Evolutionary conservation across 2,888 invertebrate genomes (phyloP), one percentile per base, ranked within the genome.

Genomic region (Campoplex capitator): DNA sequence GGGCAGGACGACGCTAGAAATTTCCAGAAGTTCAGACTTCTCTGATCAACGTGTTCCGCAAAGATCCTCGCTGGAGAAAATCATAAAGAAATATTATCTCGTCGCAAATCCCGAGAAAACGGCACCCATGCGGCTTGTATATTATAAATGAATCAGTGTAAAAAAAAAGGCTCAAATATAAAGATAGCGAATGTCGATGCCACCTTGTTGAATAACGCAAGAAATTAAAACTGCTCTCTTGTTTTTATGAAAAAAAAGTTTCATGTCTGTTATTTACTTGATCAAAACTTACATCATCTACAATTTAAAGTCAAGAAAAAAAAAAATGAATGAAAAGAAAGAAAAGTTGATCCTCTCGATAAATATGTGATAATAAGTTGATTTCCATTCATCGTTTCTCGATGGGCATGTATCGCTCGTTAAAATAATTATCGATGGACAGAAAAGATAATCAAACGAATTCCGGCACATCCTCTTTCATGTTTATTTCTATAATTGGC

Each of bases 401-500:
- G 56, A 68, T 23, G n/a, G 23, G 16, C 16, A 9, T 82, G 68
- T 76, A 76, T 76, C 68, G 70, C 68, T 83, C 82, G 70, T 70
- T 83, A 71, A 77, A 77, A 83, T 83, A 83, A 77, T 80, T 62
- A 51, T 51, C 45, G 76, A 54, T 73, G 28, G 68, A 68, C 71
- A 67, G 67, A 23, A 74, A 11, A 13, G 73, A 84, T 67, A 58
- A 83, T 83, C 76, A 70, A 83, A 68, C 82, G 70, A 76, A 76
- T 68, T 76, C 76, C 32, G 75, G 82, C 68, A 83, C 82, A 70
- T 75, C 82, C 82, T 38, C 76, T 83, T 83, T 76, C 82, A 76
- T 83, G 82, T 83, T 83, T 62, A 83, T 75, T 82, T 68, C 76
- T 76, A 45, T 83, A 76, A 83, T 83, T 83, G 82, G 70, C 68